Conservation (phyloP, 2,888 invertebrate species). For the Zaprionus bogoriensis region DNA sequence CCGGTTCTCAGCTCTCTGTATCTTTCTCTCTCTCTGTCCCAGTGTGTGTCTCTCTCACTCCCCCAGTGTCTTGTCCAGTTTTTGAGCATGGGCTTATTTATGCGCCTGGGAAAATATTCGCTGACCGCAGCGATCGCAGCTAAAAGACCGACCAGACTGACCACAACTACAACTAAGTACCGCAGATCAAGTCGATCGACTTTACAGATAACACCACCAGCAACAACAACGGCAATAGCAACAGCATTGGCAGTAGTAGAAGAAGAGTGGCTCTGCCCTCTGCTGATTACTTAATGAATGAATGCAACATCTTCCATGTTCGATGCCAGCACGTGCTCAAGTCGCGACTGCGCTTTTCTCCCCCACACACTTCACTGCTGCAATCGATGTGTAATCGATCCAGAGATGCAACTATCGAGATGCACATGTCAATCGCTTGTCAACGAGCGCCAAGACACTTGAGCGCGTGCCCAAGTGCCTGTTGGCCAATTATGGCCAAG, state of each 20-base stretch:
- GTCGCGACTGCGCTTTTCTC: slow-evolving; percentile 56
- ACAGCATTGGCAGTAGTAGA: neutral
- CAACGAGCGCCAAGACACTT: slow-evolving; percentile 27
- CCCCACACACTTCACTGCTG: slow-evolving; percentile 15
- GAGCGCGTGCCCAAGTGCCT: slow-evolving; percentile 54
- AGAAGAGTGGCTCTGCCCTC: slow-evolving; percentile 27
- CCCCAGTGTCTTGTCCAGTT: slow-evolving; percentile 40
- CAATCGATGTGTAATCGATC: slow-evolving; percentile 37
- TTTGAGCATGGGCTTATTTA: slow-evolving; percentile 59
- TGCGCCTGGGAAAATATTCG: slow-evolving; percentile 75
- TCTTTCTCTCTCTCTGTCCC: neutral
- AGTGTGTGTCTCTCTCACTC: neutral
- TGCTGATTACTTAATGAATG: slow-evolving; percentile 74
- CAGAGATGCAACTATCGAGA: slow-evolving; percentile 19
- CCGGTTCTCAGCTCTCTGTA: slow-evolving; percentile 31
- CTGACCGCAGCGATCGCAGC: slow-evolving; percentile 71
- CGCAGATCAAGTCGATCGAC: slow-evolving; percentile 38
- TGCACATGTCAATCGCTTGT: slow-evolving; percentile 39
- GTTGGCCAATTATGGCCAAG: slow-evolving; percentile 50
- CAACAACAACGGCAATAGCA: slow-evolving; percentile 16
- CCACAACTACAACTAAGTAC: slow-evolving; percentile 39
- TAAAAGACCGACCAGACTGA: slow-evolving; percentile 41
- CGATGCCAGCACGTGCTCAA: slow-evolving; percentile 68
- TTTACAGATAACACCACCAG: slow-evolving; percentile 37
- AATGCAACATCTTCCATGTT: slow-evolving; percentile 26